Evolutionary conservation across 2,797 vertebrate species (phyloP).

Genomic region (Delichon dasypus): DNA sequence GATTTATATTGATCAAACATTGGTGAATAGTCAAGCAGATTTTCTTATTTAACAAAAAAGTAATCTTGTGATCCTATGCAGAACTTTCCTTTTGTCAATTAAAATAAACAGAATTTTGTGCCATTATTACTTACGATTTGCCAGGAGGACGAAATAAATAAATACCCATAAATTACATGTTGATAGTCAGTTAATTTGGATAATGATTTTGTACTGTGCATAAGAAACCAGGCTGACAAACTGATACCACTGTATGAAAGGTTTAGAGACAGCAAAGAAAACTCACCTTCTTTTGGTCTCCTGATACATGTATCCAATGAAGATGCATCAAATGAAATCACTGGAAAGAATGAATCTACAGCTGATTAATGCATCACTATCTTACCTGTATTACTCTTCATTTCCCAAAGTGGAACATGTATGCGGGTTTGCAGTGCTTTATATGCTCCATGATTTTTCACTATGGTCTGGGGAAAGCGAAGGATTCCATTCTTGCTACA

Average conservation of each 20-base stretch:
- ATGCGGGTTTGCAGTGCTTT: accelerated
- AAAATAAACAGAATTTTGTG: not conserved
- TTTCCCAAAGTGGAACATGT: not conserved
- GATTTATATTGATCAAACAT: not conserved
- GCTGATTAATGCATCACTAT: not conserved
- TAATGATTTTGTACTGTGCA: not conserved
- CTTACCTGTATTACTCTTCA: not conserved
- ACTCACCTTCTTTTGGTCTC: not conserved
- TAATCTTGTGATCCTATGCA: not conserved
- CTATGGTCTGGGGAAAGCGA: not conserved
- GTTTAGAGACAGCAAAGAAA: not conserved
- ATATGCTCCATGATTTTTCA: not conserved
- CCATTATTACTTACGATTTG: not conserved
- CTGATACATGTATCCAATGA: not conserved
- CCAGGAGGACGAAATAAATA: not conserved
- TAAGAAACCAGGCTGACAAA: not conserved
- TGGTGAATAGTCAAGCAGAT: not conserved
- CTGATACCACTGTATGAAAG: not conserved
- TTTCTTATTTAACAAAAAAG: not conserved
- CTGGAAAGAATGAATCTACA: not conserved
- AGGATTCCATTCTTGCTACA: not conserved
- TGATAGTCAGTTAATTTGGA: not conserved
- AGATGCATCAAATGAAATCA: not conserved
- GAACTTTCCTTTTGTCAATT: not conserved
- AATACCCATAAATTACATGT: not conserved